These are phyloP conservation scores for Solea solea DNA, from an alignment of 2,113 vertebrate species.

Conservation along the genomic window DNA sequence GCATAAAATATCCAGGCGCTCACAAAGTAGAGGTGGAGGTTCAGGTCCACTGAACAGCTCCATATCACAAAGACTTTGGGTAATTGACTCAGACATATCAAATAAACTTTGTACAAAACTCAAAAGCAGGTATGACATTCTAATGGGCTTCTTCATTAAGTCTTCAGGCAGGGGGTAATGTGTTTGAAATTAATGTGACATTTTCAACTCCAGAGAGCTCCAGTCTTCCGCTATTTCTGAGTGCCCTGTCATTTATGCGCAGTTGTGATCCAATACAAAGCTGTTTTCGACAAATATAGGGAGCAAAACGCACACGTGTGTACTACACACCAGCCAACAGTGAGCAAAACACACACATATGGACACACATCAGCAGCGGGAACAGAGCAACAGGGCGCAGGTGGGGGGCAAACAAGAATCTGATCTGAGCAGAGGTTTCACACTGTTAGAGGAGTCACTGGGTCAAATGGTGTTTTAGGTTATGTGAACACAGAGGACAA, in stretches of 20 bases:
- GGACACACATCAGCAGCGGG: conserved; percentile 51
- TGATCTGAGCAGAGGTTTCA: conserved; percentile 40
- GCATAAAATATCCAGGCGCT: conserved; percentile 83
- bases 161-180: conserved; percentile 82
- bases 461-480: conserved; percentile 31
- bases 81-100: conserved; percentile 90
- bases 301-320: conserved; percentile 79
- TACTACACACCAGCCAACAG: conserved; percentile 69
- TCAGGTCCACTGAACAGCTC: conserved; percentile 83
- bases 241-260: conserved; percentile 82
- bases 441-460: conserved; percentile 14
- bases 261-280: conserved; percentile 81
- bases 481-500: too few relatives aligned
- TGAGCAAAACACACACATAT: conserved; percentile 78
- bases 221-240: conserved; percentile 79
- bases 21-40: conserved; percentile 80
- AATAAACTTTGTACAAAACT: conserved; percentile 91
- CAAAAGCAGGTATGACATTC: conserved; percentile 91
- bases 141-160: conserved; percentile 90
- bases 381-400: conserved; percentile 65
- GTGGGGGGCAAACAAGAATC: conserved; percentile 36
- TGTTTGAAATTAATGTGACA: conserved; percentile 89
- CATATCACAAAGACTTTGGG: conserved; percentile 88
- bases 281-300: conserved; percentile 83
- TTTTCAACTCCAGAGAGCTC: conserved; percentile 87